phyloP scores from a whole-genome alignment of 2,113 vertebrate species.

The Mobula birostris region DNA sequence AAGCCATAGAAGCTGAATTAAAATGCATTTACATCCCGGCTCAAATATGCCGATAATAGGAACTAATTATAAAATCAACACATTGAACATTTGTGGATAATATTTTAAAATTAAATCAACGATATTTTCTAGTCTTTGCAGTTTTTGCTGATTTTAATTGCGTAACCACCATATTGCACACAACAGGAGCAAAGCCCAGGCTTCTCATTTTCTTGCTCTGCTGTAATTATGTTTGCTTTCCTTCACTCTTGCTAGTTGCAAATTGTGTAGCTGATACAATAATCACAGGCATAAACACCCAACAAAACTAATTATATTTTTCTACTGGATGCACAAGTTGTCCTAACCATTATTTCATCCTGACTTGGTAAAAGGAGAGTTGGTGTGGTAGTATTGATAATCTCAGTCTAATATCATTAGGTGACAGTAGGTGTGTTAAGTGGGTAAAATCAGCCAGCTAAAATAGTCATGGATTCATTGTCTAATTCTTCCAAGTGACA shows the following conservation, averaged over 20 bases:
- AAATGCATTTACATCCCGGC: not conserved
- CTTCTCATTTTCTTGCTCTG: not conserved
- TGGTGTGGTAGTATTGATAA: not conserved
- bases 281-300: not conserved
- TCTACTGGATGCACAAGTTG: not conserved
- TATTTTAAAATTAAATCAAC: not conserved
- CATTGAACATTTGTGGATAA: not conserved
- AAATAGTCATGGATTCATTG: too few species aligned
- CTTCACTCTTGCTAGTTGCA: not conserved
- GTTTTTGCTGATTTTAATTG: not conserved
- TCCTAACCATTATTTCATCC: not conserved
- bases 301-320: not conserved
- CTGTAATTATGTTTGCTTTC: not conserved
- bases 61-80: conserved; percentile 24
- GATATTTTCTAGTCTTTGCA: not conserved
- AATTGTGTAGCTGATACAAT: not conserved
- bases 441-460: too few species aligned
- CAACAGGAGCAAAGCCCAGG: not conserved
- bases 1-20: not conserved
- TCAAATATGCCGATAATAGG: not conserved
- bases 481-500: too few species aligned
- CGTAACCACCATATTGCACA: not conserved
- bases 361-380: not conserved
- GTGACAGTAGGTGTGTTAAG: too few species aligned
- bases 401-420: not conserved